These are phyloP conservation scores for Thymelicus lineola DNA, from an alignment of 2,888 invertebrate genomes.

Conservation along the genomic window DNA sequence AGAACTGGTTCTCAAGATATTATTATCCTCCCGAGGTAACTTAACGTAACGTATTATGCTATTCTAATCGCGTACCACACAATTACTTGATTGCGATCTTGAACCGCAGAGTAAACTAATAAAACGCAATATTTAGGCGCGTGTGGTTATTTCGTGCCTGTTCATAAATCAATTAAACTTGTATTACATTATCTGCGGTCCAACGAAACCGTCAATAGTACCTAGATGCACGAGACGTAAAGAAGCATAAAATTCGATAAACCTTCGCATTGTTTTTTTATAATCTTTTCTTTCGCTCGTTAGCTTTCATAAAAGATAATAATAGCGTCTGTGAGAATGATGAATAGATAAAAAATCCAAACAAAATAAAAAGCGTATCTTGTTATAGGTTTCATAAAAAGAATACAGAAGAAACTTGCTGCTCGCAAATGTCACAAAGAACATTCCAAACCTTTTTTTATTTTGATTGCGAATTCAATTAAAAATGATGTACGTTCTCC, in stretches of 20 bases:
- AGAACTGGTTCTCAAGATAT: slow-evolving; percentile 52
- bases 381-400: not conserved
- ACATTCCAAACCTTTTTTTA: not conserved
- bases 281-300: not conserved
- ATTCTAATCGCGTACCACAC: slow-evolving; percentile 24
- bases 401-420: not conserved
- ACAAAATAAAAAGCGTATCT: not conserved
- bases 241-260: slow-evolving; percentile 8
- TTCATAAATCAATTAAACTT: slow-evolving; percentile 20
- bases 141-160: slow-evolving; percentile 25
- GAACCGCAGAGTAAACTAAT: slow-evolving; percentile 40
- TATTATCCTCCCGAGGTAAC: slow-evolving; percentile 32
- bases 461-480: too few species aligned
- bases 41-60: slow-evolving; percentile 32
- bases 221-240: not conserved
- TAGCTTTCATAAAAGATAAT: slow-evolving; percentile 9
- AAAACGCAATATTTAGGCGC: slow-evolving; percentile 21
- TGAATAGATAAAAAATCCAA: not conserved
- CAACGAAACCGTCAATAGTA: slow-evolving; percentile 11
- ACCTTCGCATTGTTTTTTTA: slow-evolving; percentile 4
- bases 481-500: too few species aligned
- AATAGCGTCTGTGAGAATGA: not conserved
- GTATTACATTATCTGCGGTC: slow-evolving; percentile 18
- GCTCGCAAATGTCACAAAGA: not conserved
- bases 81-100: slow-evolving; percentile 44